Percentiles rank a stretch among this genome's conserved stretches.
phyloP scores from a whole-genome alignment of 2,888 invertebrate genomes.

The Cantharis rustica region DNA sequence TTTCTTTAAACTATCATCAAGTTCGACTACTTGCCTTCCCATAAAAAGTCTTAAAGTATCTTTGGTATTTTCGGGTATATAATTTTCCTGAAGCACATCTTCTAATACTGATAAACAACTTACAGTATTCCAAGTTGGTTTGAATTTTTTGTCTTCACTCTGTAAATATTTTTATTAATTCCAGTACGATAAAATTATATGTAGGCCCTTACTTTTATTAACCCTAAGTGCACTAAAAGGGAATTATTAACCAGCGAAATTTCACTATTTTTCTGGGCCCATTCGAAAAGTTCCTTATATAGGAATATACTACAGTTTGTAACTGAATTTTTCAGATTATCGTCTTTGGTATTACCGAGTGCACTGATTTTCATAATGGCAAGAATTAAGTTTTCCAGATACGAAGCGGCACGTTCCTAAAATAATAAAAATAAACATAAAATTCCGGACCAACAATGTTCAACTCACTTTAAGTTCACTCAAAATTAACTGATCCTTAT shows the following conservation, averaged over 20 bases:
- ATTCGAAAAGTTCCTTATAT: constrained; percentile 60
- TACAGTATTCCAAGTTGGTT: constrained; percentile 66
- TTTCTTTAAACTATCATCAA: constrained; percentile 7
- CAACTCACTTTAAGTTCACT: constrained; percentile 48
- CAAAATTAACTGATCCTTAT: constrained; percentile 48
- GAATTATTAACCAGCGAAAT: constrained; percentile 66
- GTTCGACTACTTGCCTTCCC: constrained; percentile 49
- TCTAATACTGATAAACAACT: constrained; percentile 65
- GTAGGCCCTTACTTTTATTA: constrained; percentile 68
- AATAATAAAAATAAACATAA: constrained; percentile 16
- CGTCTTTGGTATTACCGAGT: constrained; percentile 61
- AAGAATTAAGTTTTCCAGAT: constrained; percentile 52
- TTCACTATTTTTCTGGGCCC: constrained; percentile 58
- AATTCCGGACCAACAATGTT: neutral
- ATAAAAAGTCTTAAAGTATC: constrained; percentile 61
- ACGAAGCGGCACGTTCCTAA: constrained; percentile 40
- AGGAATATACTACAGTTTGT: constrained; percentile 58
- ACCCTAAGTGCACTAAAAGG: constrained; percentile 67
- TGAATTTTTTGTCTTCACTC: constrained; percentile 71
- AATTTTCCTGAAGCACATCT: constrained; percentile 58
- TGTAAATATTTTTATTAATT: constrained; percentile 49
- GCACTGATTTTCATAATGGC: constrained; percentile 62
- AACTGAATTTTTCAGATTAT: constrained; percentile 54
- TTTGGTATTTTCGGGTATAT: constrained; percentile 59
- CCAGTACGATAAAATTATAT: neutral